Evolutionary conservation across 2,797 vertebrate species (phyloP).

Genomic region (Epinephelus coioides): DNA sequence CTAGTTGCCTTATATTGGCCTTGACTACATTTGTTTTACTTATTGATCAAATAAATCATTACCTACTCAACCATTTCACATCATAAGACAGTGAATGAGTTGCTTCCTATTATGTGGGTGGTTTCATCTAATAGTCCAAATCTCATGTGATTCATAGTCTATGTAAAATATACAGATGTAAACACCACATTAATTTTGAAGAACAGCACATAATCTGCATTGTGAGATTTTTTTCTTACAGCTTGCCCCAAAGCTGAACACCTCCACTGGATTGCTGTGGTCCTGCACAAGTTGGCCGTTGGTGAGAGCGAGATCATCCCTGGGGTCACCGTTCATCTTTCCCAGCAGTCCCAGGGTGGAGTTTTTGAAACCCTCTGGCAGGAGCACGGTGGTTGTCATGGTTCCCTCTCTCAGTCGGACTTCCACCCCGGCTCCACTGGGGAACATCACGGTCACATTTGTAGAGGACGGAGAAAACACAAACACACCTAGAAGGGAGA

Average conservation of each 20-base stretch:
- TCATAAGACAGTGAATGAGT: too few relatives aligned
- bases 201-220: background rate
- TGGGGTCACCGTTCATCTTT: slow-evolving; percentile 85
- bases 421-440: slow-evolving; percentile 91
- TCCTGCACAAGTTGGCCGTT: slow-evolving; percentile 75
- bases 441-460: slow-evolving; percentile 91
- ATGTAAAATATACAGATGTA: background rate
- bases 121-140: too few relatives aligned
- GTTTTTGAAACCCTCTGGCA: slow-evolving; percentile 87
- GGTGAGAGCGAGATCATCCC: slow-evolving; percentile 88
- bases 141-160: too few relatives aligned
- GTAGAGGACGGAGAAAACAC: slow-evolving; percentile 83
- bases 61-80: background rate
- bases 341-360: slow-evolving; percentile 90
- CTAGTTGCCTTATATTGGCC: background rate
- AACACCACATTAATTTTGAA: background rate
- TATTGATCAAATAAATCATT: background rate
- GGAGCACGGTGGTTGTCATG: slow-evolving; percentile 87
- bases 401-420: slow-evolving; percentile 78
- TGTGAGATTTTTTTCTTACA: slow-evolving; percentile 86
- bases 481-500: slow-evolving; percentile 86
- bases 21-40: background rate
- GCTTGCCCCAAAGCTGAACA: slow-evolving; percentile 89
- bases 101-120: too few relatives aligned
- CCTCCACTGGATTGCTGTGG: slow-evolving; percentile 79